Evolutionary conservation across 1,140 invertebrate species (phyloP).

Genomic region (Ectropis grisescens): DNA sequence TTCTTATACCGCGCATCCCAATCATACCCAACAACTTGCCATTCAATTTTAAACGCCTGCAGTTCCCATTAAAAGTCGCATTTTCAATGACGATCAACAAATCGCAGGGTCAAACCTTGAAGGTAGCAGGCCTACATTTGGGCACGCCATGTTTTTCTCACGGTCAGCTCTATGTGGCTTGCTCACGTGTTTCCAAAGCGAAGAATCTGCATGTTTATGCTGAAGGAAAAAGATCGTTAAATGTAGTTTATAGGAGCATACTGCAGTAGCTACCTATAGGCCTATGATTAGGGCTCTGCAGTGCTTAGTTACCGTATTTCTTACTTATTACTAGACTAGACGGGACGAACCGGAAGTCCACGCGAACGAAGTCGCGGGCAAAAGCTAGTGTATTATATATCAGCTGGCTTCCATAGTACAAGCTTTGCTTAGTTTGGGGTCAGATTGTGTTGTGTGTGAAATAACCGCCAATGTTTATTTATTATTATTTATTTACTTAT

Average conservation of each 20-base stretch:
- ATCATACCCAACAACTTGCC: slow-evolving; percentile 33
- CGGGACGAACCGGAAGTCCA: too few species aligned
- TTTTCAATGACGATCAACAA: slow-evolving; percentile 43
- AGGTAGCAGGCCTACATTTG: slow-evolving; percentile 20
- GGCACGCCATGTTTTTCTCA: slow-evolving; percentile 21
- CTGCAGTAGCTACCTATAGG: too few species aligned
- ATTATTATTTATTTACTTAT: too few species aligned
- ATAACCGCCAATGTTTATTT: too few species aligned
- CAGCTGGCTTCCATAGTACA: too few species aligned
- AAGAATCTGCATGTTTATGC: slow-evolving; percentile 19
- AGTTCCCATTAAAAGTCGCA: slow-evolving; percentile 63
- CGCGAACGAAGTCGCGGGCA: too few species aligned
- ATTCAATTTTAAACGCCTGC: slow-evolving; percentile 46
- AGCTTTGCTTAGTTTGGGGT: too few species aligned
- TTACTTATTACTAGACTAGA: too few species aligned
- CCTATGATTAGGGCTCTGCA: too few species aligned
- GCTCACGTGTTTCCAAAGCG: slow-evolving; percentile 21
- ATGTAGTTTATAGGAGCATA: slow-evolving; percentile 27
- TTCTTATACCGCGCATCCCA: slow-evolving; percentile 44
- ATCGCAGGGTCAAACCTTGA: slow-evolving; percentile 61
- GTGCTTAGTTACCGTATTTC: too few species aligned
- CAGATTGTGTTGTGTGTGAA: too few species aligned
- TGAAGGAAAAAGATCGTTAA: slow-evolving; percentile 18
- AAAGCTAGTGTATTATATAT: too few species aligned
- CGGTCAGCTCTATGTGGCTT: slow-evolving; percentile 22